Percentiles rank a stretch among this genome's conserved stretches.
Conservation (phyloP, 2,113 vertebrate genomes). For the Oreamnos americanus region DNA sequence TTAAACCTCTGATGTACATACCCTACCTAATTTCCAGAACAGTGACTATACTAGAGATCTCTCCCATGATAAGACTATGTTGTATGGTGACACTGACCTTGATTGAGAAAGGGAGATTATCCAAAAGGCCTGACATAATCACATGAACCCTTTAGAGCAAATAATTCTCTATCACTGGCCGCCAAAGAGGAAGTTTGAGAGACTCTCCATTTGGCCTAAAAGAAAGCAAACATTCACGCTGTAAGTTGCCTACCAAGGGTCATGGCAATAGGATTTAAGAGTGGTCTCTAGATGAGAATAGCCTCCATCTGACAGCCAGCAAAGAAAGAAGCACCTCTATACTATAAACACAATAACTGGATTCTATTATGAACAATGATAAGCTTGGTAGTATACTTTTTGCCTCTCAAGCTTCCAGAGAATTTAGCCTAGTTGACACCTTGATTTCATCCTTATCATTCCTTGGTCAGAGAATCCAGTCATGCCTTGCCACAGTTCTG, state of each 20-base stretch:
- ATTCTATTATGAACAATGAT: neutral
- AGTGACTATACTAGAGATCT: neutral
- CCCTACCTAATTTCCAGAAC: neutral
- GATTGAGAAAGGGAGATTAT: neutral
- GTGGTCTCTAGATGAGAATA: neutral
- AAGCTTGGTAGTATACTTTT: neutral
- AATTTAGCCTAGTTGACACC: neutral
- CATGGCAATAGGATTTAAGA: neutral
- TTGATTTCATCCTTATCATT: neutral
- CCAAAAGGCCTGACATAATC: neutral
- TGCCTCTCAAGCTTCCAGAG: neutral
- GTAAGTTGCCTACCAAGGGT: neutral
- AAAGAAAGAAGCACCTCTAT: neutral
- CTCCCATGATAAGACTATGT: neutral
- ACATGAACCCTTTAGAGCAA: neutral
- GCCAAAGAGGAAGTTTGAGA: neutral
- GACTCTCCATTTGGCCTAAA: neutral
- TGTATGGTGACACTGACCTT: neutral
- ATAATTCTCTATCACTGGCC: neutral
- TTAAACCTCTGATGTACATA: neutral
- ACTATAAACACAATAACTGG: neutral
- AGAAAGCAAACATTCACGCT: neutral
- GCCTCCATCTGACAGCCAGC: neutral
- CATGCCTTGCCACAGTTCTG: neutral
- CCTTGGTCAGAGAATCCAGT: neutral